Base-by-base conservation (phyloP, 2,797 vertebrate genomes). In the Mormyrops boulengeri region DNA sequence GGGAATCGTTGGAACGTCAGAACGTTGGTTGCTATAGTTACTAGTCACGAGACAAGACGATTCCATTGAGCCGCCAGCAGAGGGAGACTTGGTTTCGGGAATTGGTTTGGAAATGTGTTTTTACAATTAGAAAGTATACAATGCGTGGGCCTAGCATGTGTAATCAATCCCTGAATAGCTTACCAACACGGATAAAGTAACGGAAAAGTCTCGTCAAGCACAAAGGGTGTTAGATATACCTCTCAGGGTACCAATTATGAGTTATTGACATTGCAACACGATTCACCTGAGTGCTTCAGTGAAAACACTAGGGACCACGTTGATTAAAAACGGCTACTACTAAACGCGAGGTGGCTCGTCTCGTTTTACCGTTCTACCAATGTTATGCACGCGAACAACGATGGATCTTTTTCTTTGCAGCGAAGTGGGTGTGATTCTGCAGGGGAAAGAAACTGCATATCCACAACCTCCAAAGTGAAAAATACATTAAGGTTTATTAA, bases 401-500 rank as follows among this genome's bases (percentile, higher is more conserved):
- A 12, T n/a, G 4, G 19, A 57, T 60, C 11, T 19, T 19, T 55
- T n/a, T 80, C 73, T 44, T 80, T 47, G 69, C 69, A 17, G 34
- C 5, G 5, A 77, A 77, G 41, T 41, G 38, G 8, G 47, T 8
- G 38, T 44, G 73, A 80, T 80, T 80, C 73, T 80, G 38, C 73
- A 44, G 73, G 2, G 73, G 38, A 17, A 80, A 19, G 41, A 82
- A 82, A 47, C 19, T 22, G 19, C 12, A 82, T 82, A 80, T n/a
- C 73, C 73, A 80, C 4, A 41, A 38, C 14, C 41, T 82, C 7
- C 38, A 9, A 86, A 55, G 49, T 52, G 52, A 86, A 86, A 86
- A 86, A 55, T 53, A 86, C 85, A 50, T 52, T 53, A 53, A 85
- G 26, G 52, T 86, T 86, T 55, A 86, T 86, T 86, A 55, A 53